These are phyloP conservation scores for Zhengitettix transpicula DNA, from an alignment of 2,888 invertebrate species.

Conservation along the genomic window DNA sequence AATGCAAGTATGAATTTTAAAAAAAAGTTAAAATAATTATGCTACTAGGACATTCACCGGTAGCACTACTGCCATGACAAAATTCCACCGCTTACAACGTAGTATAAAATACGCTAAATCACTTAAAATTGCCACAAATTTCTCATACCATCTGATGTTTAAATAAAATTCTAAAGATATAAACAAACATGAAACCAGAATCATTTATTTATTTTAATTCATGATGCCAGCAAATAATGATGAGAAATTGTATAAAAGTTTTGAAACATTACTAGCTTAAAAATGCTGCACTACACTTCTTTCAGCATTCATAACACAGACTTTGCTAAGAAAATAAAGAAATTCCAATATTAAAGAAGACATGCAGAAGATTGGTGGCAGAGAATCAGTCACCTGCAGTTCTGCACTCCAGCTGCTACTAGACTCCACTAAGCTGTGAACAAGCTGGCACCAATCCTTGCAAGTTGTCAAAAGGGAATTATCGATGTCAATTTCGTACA, in stretches of 20 bases:
- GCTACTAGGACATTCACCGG: too few species aligned
- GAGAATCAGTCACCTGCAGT: slow-evolving; percentile 44
- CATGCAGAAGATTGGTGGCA: slow-evolving; percentile 12
- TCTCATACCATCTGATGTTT: too few species aligned
- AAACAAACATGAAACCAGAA: too few species aligned
- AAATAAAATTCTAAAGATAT: too few species aligned
- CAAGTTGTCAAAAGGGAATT: slow-evolving; percentile 14
- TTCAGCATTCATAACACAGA: slow-evolving; percentile 11
- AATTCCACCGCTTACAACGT: too few species aligned
- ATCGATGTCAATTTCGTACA: slow-evolving; percentile 7
- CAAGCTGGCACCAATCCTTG: slow-evolving; percentile 73
- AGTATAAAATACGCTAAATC: too few species aligned
- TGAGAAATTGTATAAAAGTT: background rate
- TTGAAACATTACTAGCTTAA: slow-evolving; percentile 2
- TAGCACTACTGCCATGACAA: too few species aligned
- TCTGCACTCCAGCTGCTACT: slow-evolving; percentile 69
- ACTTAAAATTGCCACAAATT: too few species aligned
- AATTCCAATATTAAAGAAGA: slow-evolving; percentile 4
- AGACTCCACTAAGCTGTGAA: slow-evolving; percentile 70
- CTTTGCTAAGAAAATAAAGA: slow-evolving; percentile 8
- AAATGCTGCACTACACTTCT: slow-evolving; percentile 10
- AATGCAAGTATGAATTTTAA: too few species aligned
- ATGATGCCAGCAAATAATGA: too few species aligned
- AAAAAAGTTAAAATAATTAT: too few species aligned
- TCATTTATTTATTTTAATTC: too few species aligned